Percentiles rank a stretch among this genome's conserved stretches.
phyloP scores from a whole-genome alignment of 2,888 invertebrate genomes.

The Melinopterus prodromus region DNA sequence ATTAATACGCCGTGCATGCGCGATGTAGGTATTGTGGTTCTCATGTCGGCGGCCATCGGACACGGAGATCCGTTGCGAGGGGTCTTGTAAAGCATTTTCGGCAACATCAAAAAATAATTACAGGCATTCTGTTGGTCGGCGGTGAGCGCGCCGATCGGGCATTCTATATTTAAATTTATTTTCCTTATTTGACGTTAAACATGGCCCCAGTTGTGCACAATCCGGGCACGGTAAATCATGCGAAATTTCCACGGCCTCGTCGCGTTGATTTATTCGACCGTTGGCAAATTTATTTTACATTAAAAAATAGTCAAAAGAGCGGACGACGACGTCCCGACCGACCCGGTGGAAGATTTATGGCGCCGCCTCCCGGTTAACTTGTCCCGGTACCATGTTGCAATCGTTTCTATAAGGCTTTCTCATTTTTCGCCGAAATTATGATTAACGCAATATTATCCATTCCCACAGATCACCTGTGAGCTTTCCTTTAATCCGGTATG shows the following conservation, averaged over 20 bases:
- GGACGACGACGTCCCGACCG: conserved; percentile 9
- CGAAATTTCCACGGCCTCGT: conserved; percentile 33
- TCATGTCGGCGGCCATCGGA: not conserved
- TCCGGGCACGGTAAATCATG: conserved; percentile 33
- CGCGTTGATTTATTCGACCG: conserved; percentile 37
- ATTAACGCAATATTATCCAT: not conserved
- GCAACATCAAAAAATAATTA: conserved; percentile 22
- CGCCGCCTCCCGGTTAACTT: not conserved
- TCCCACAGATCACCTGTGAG: not conserved
- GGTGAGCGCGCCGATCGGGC: conserved; percentile 10
- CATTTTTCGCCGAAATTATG: conserved; percentile 19
- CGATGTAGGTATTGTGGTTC: not conserved
- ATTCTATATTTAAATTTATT: conserved; percentile 37
- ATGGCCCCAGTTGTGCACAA: conserved; percentile 28
- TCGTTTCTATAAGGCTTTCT: conserved; percentile 5
- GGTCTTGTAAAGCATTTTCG: conserved; percentile 30
- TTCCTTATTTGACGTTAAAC: conserved; percentile 40
- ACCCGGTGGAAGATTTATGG: not conserved
- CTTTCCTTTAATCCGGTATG: not conserved
- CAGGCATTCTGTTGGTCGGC: conserved; percentile 15
- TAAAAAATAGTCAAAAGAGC: conserved; percentile 35
- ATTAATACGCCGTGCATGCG: not conserved
- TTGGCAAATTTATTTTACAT: conserved; percentile 39
- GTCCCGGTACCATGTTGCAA: not conserved
- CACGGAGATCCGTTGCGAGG: not conserved